Percentiles rank a stretch among this genome's conserved stretches.
These are phyloP conservation scores for Dasyornis broadbenti DNA, from an alignment of 2,113 vertebrate genomes.

Conservation along the genomic window DNA sequence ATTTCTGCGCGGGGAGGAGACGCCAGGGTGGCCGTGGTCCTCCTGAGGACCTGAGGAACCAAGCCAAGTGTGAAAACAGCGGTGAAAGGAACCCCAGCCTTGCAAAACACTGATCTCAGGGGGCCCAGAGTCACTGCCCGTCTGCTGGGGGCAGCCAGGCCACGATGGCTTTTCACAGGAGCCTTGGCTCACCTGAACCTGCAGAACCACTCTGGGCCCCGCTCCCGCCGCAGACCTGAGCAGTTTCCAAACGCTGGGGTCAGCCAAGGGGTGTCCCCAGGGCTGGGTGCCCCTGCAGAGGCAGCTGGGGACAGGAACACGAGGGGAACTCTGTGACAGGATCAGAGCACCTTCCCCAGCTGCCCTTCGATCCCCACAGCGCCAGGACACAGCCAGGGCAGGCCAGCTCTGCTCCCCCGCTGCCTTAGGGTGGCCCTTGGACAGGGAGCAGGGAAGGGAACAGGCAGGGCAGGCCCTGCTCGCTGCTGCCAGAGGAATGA, in stretches of 20 bases:
- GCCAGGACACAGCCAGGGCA: background rate
- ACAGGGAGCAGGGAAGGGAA: background rate
- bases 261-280: background rate
- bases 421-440: background rate
- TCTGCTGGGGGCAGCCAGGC: background rate
- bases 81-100: background rate
- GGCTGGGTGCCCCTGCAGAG: background rate
- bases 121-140: background rate
- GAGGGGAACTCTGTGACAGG: background rate
- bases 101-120: background rate
- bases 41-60: background rate
- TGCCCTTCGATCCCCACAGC: background rate
- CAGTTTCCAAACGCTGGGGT: background rate
- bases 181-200: background rate
- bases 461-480: background rate
- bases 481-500: background rate
- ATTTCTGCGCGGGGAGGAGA: background rate
- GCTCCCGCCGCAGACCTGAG: accelerated
- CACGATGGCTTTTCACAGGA: background rate
- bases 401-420: background rate
- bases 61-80: background rate
- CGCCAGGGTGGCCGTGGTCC: background rate
- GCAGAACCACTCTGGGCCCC: background rate
- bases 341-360: background rate
- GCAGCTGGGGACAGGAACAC: background rate